phyloP scores from a whole-genome alignment of 2,113 vertebrate species.

The Xiphophorus maculatus region DNA sequence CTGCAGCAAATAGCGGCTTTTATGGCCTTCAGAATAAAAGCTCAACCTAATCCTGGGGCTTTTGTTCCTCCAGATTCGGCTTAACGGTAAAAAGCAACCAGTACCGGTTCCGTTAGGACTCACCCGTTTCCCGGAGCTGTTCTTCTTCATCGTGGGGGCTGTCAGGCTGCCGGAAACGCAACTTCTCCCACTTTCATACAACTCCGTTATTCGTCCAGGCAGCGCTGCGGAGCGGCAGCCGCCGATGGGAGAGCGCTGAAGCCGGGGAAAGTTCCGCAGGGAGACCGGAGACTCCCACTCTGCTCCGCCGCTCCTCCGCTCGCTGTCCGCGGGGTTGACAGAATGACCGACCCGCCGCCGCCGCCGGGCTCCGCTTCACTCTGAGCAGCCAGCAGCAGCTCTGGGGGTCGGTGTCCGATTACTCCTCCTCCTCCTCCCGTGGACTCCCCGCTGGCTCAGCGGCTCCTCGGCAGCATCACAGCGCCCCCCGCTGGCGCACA shows the following conservation, averaged over 20 bases:
- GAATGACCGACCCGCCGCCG: slow-evolving; percentile 20
- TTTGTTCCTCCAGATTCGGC: slow-evolving; percentile 42
- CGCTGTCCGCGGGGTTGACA: background rate
- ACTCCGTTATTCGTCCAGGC: slow-evolving; percentile 29
- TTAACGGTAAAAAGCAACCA: background rate
- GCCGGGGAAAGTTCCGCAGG: background rate
- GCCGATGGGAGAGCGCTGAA: background rate
- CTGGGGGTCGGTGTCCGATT: slow-evolving; percentile 58
- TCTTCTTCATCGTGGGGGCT: slow-evolving; percentile 61
- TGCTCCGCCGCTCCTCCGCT: slow-evolving; percentile 7
- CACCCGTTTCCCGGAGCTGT: slow-evolving; percentile 60
- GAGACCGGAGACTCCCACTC: slow-evolving; percentile 23
- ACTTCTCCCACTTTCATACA: slow-evolving; percentile 31
- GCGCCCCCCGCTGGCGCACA: slow-evolving; percentile 34
- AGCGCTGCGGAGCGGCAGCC: background rate
- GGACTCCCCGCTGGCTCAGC: slow-evolving; percentile 57
- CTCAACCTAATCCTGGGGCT: slow-evolving; percentile 17
- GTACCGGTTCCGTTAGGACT: slow-evolving; percentile 24
- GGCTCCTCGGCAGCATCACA: slow-evolving; percentile 56
- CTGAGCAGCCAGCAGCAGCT: slow-evolving; percentile 49
- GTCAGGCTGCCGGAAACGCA: slow-evolving; percentile 12
- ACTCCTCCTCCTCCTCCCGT: slow-evolving; percentile 43
- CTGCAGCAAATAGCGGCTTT: background rate
- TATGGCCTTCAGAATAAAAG: slow-evolving; percentile 58
- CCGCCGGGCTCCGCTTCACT: slow-evolving; percentile 31